Evolutionary conservation across 2,888 invertebrate genomes (phyloP).

Genomic region (Cinara cedri): DNA sequence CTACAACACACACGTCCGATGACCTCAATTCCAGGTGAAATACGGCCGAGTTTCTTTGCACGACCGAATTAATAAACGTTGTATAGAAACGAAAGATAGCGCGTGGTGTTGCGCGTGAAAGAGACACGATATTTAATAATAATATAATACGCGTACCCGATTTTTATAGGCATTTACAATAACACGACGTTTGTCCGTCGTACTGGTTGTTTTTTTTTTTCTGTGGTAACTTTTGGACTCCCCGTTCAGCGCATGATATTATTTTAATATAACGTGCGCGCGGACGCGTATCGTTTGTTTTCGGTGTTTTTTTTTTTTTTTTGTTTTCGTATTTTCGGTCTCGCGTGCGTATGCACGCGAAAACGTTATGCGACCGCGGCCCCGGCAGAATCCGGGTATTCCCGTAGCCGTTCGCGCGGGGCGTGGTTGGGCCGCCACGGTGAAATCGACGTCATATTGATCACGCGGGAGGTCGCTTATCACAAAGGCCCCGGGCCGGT

Average conservation of each 20-base stretch:
- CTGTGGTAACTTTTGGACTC: no score
- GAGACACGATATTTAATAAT: no score
- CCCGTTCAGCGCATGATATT: no score
- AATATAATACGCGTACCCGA: no score
- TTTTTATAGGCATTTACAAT: no score
- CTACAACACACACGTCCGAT: conserved; percentile 45
- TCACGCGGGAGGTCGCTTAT: conserved; percentile 56
- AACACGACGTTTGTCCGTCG: no score
- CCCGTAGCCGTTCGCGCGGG: no score
- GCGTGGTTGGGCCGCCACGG: conserved; percentile 54
- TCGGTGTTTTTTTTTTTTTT: neutral
- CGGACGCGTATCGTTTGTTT: conserved; percentile 20
- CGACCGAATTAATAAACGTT: conserved; percentile 50
- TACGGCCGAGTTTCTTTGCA: conserved; percentile 54
- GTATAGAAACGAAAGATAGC: conserved; percentile 2
- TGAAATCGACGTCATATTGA: conserved; percentile 56
- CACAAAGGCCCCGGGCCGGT: conserved; percentile 53
- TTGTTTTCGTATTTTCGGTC: neutral
- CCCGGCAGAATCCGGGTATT: conserved; percentile 52
- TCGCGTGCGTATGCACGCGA: neutral
- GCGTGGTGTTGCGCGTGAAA: neutral
- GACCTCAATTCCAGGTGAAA: conserved; percentile 56
- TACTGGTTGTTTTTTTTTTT: neutral
- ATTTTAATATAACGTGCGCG: no score
- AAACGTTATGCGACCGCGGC: conserved; percentile 21